Evolutionary conservation across 1,140 invertebrate genomes (phyloP), one percentile per base, ranked within the genome.

Genomic region (Drosophila watanabei): DNA sequence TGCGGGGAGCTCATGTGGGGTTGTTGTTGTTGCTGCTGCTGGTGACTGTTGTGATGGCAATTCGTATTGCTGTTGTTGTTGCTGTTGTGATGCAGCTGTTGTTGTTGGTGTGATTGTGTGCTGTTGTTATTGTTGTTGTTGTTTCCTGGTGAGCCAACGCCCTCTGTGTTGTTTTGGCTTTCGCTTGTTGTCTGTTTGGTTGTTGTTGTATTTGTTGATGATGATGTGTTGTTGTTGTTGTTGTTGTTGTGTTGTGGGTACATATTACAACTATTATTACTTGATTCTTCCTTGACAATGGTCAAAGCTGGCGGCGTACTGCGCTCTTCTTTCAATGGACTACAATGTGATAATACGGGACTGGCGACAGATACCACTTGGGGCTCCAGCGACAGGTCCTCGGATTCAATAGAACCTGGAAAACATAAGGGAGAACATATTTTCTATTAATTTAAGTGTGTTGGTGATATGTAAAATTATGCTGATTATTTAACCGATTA

Each of bases 391-490:
- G 96, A 96, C 30, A 97, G 93, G 90, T 97, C 96, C 90, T 97
- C 96, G 45, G 96, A 95, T 80, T 96, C 95, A 93, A 97, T 94
- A 69, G 95, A 95, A 94, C 96, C 96, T 97, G 95, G 94, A 87
- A 88, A 61, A 43, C 0, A 7, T 20, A 13, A 52, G 16, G n/a
- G 0, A 60, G 11, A 14, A 30, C 0, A 30, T 11, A 4, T 18
- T 20, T 4, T 5, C 1, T 5, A 0, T 59, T 35, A 72, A 37
- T 59, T 18, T 18, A 16, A 4, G 14, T n/a, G n/a, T 33, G 16
- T 62, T 28, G 14, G 24, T 39, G 28, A 9, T n/a, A 1, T 41
- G 16, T 37, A 37, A 5, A 5, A 13, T 14, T 13, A 37, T 35
- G 11, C 13, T 35, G 4, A 35, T 35, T 35, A 2, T 35, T 11